A percentile compares a stretch with the other conserved stretches of the same genome.
Conservation (phyloP, 2,888 invertebrate species). For the Ligdia adustata region DNA sequence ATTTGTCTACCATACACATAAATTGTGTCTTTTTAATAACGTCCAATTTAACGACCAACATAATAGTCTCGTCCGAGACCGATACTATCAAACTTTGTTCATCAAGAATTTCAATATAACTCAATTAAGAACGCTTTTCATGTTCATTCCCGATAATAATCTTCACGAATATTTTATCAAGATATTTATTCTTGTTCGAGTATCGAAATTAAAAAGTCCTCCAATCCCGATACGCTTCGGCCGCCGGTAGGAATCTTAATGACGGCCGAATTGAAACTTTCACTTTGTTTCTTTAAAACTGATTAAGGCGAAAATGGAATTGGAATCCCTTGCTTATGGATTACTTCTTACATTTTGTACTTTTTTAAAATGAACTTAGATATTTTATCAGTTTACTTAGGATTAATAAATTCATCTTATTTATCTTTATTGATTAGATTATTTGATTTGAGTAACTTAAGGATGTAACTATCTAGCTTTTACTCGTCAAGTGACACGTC, state of each 20-base stretch:
- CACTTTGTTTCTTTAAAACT: conserved; percentile 63
- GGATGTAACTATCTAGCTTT: too few species aligned
- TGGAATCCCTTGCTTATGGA: conserved; percentile 39
- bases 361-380: conserved; percentile 54
- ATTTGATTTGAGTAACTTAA: too few species aligned
- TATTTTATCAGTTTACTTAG: conserved; percentile 59
- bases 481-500: conserved; percentile 8
- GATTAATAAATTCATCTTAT: conserved; percentile 5
- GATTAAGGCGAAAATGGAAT: conserved; percentile 59
- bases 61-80: conserved; percentile 6
- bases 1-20: conserved; percentile 18
- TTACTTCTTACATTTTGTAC: conserved; percentile 25
- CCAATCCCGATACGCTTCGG: conserved; percentile 36
- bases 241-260: conserved; percentile 50
- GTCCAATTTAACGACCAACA: conserved; percentile 28
- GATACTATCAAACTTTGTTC: conserved; percentile 23
- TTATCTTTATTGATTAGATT: too few species aligned
- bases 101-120: conserved; percentile 35
- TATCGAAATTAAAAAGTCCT: conserved; percentile 30
- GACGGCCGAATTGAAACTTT: conserved; percentile 65
- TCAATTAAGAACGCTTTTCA: conserved; percentile 37
- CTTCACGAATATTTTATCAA: conserved; percentile 30
- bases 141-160: conserved; percentile 31
- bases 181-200: conserved; percentile 28
- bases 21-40: conserved; percentile 34